These are phyloP conservation scores for Poecilia picta DNA, from an alignment of 2,797 vertebrate species.

Conservation along the genomic window DNA sequence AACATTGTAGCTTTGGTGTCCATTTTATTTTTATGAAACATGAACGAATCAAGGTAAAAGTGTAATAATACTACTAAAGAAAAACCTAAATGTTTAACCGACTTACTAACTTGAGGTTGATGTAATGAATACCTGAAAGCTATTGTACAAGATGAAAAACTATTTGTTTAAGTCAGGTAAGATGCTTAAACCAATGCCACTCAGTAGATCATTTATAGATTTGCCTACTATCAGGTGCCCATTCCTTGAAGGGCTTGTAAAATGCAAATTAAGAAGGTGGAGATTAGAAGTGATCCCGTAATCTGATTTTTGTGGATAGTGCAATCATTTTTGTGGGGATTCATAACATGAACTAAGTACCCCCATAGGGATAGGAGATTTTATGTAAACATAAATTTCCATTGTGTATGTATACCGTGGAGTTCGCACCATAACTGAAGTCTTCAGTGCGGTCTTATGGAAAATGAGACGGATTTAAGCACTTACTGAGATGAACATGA, in stretches of 20 bases:
- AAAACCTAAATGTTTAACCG: not conserved
- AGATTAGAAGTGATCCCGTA: not conserved
- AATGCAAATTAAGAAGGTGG: not conserved
- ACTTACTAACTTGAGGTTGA: not conserved
- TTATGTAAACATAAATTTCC: conserved; percentile 5
- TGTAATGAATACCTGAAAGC: not conserved
- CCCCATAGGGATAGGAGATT: not conserved
- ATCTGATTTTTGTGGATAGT: conserved; percentile 2
- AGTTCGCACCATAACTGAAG: not conserved
- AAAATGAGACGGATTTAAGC: not conserved
- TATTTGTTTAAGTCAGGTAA: not conserved
- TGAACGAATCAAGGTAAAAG: not conserved
- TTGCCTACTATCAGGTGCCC: not conserved
- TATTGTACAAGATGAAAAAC: not conserved
- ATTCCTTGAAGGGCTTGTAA: conserved; percentile 6
- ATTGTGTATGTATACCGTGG: not conserved
- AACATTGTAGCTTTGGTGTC: no score
- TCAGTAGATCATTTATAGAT: not conserved
- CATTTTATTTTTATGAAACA: not conserved
- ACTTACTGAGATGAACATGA: conserved; percentile 12
- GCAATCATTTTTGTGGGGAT: conserved; percentile 1
- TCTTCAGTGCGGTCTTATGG: not conserved
- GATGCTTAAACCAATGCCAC: not conserved
- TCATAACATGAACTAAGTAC: not conserved
- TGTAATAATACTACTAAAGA: not conserved